These are phyloP conservation scores for Patiria miniata DNA, from an alignment of 35 echinoderm and acorn worm genomes.

Conservation along the genomic window DNA sequence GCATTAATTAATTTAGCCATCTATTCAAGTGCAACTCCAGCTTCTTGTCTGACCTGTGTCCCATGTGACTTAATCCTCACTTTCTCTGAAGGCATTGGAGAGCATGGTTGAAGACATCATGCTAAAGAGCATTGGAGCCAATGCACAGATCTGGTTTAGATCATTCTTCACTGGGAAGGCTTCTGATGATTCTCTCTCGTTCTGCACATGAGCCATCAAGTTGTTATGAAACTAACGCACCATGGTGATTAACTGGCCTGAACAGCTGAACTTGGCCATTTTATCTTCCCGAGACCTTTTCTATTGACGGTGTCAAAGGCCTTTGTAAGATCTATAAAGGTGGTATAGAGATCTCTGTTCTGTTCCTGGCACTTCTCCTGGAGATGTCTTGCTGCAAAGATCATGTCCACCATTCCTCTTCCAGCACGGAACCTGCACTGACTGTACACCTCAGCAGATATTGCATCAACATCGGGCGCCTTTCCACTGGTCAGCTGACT, in stretches of 20 bases:
- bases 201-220: neutral
- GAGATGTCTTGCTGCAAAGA: slow-evolving; percentile 18
- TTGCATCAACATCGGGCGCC: too few species aligned
- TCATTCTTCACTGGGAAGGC: too few species aligned
- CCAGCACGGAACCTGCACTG: slow-evolving; percentile 57
- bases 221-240: neutral
- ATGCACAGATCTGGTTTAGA: too few species aligned
- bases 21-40: neutral
- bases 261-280: slow-evolving; percentile 50
- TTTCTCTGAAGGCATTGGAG: too few species aligned
- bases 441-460: neutral
- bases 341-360: slow-evolving; percentile 25
- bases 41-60: neutral
- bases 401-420: slow-evolving; percentile 48
- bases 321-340: slow-evolving; percentile 51
- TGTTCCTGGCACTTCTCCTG: slow-evolving; percentile 66
- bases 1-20: too few species aligned
- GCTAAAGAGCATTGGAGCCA: too few species aligned
- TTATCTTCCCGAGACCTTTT: slow-evolving; percentile 43
- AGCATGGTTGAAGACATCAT: too few species aligned
- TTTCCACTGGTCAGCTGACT: too few species aligned
- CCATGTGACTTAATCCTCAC: neutral
- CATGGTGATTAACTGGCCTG: slow-evolving; percentile 22
- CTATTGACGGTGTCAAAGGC: slow-evolving; percentile 52
- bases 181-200: too few species aligned